Percentiles rank a stretch among this genome's conserved stretches.
phyloP scores from a whole-genome alignment of 2,888 invertebrate genomes.

The Andrena haemorrhoa region DNA sequence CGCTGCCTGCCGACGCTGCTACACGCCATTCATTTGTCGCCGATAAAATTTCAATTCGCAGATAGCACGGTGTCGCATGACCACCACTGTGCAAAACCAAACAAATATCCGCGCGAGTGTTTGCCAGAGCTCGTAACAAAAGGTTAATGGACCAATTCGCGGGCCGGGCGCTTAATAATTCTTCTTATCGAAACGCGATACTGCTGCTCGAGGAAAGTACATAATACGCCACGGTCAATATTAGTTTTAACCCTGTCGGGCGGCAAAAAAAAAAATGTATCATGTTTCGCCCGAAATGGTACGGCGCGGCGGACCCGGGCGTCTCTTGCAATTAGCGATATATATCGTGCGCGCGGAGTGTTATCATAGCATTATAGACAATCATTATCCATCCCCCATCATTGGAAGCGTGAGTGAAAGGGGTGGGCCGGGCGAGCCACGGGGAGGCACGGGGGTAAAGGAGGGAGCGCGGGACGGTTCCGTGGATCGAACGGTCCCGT shows the following conservation, averaged over 20 bases:
- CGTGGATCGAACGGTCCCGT: conserved; percentile 47
- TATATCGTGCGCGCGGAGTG: conserved; percentile 37
- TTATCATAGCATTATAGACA: conserved; percentile 52
- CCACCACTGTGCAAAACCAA: conserved; percentile 1
- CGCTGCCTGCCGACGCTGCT: too few relatives aligned
- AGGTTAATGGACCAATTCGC: conserved; percentile 16
- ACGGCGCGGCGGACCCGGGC: not conserved
- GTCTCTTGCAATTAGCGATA: conserved; percentile 48
- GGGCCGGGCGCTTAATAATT: conserved; percentile 7
- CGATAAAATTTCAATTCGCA: not conserved
- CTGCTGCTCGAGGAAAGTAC: conserved; percentile 15
- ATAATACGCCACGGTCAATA: conserved; percentile 43
- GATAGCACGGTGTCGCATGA: not conserved
- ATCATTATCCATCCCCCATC: conserved; percentile 42
- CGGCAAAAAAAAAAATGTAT: conserved; percentile 36
- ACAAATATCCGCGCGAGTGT: not conserved
- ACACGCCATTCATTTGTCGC: too few relatives aligned
- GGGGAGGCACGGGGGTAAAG: conserved; percentile 38
- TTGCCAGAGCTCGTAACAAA: not conserved
- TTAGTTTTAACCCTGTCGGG: conserved; percentile 33
- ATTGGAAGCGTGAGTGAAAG: conserved; percentile 42
- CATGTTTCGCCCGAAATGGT: conserved; percentile 36
- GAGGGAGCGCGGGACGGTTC: conserved; percentile 34
- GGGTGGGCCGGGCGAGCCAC: conserved; percentile 26
- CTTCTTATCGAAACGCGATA: conserved; percentile 33